Evolutionary conservation across 2,113 vertebrate genomes (phyloP), one percentile per base, ranked within the genome.

Genomic region (Poeciliopsis prolifica): DNA sequence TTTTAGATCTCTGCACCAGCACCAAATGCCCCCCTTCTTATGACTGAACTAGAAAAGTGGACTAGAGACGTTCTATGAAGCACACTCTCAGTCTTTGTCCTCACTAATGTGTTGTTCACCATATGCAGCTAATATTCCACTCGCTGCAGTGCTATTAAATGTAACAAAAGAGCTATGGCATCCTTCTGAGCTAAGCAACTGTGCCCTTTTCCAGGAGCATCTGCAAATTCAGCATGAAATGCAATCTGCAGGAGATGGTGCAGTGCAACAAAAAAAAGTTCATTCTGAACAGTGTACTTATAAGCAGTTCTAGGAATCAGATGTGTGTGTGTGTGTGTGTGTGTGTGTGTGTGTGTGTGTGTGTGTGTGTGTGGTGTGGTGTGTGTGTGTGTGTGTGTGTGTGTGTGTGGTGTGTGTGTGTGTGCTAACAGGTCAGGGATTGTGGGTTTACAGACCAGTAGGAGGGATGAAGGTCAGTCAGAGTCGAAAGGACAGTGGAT

Each of bases 151-250:
- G 71, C 79, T 79, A 69, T 82, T 88, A 83, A 84, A 31, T 65
- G 73, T 81, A 87, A 82, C 77, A 85, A 79, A 78, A 83, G 77
- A 68, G 70, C 74, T 65, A 72, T 61, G 35, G 77, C 77, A 73
- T 70, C 85, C 58, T 68, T 85, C 71, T 61, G 68, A 65, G 62
- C 51, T 64, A 61, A 72, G 74, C 37, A 79, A 86, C 72, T 65
- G 29, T 74, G 70, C 58, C 73, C 75, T 70, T 83, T 82, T 75
- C 84, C 70, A 3, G 22, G 61, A 73, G 83, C 78, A 81, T 84
- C 81, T 77, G 84, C 84, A 75, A 74, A 87, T 81, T 90, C 84
- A 87, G 86, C 87, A 80, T 58, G 84, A 86, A 88, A 88, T 68
- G 64, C 37, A 70, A 89, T 78, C 86, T 60, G 73, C 54, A 60